A percentile compares a stretch with the other conserved stretches of the same genome.
These are phyloP conservation scores for Melolontha melolontha DNA, from an alignment of 2,888 invertebrate species.

Conservation along the genomic window DNA sequence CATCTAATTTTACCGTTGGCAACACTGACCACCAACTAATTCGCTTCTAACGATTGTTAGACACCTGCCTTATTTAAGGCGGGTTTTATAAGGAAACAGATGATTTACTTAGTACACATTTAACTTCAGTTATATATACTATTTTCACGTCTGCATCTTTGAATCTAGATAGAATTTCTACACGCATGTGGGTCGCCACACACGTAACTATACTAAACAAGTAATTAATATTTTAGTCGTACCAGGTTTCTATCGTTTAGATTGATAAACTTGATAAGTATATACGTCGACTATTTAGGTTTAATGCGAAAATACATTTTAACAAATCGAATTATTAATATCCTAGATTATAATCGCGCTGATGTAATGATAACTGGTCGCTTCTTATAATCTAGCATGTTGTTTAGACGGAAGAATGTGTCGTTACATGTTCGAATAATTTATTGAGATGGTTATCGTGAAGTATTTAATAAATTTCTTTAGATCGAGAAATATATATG, in stretches of 20 bases:
- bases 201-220: slow-evolving; percentile 4
- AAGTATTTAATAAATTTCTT: neutral
- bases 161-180: neutral
- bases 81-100: slow-evolving; percentile 44
- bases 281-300: neutral
- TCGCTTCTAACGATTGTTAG: slow-evolving; percentile 45
- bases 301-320: slow-evolving; percentile 18
- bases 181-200: neutral
- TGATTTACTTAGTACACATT: slow-evolving; percentile 45
- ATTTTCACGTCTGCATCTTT: slow-evolving; percentile 2
- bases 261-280: slow-evolving; percentile 12
- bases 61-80: slow-evolving; percentile 41
- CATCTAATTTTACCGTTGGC: slow-evolving; percentile 29
- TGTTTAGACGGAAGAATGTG: neutral
- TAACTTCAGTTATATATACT: slow-evolving; percentile 29
- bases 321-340: slow-evolving; percentile 15
- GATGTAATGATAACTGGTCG: slow-evolving; percentile 7
- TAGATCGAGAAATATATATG: no score
- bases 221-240: slow-evolving; percentile 27
- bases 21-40: slow-evolving; percentile 45
- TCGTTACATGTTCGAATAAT: slow-evolving; percentile 1
- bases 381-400: slow-evolving; percentile 1
- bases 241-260: slow-evolving; percentile 20
- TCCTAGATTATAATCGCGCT: slow-evolving; percentile 1
- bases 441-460: neutral